Percentiles rank a stretch among this genome's conserved stretches.
Evolutionary conservation across 1,140 invertebrate species (phyloP).

Genomic region (Lucilia sericata): DNA sequence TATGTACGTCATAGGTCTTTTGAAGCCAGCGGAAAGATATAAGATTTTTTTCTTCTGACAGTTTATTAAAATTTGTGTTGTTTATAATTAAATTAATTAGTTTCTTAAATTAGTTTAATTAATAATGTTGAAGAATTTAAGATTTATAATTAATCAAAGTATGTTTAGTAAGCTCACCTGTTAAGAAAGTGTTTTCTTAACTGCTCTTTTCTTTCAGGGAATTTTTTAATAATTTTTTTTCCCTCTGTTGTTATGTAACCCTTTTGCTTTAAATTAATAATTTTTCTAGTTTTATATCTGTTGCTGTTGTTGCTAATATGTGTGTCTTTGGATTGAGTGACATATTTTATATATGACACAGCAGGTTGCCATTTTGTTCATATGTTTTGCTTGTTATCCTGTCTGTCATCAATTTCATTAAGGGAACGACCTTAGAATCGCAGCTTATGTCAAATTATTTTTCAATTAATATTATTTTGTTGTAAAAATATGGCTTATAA

Average conservation of each 20-base stretch:
- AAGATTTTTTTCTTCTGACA: not conserved
- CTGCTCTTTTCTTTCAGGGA: not conserved
- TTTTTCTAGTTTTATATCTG: not conserved
- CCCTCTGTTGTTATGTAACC: not conserved
- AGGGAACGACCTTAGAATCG: not conserved
- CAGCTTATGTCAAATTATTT: slow-evolving; percentile 4
- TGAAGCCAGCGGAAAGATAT: no score
- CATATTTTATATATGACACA: slow-evolving; percentile 1
- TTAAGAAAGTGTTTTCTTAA: not conserved
- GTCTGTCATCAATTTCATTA: not conserved
- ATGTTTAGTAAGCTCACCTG: not conserved
- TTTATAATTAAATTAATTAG: slow-evolving; percentile 8
- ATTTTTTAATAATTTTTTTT: not conserved
- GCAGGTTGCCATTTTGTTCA: slow-evolving; percentile 1
- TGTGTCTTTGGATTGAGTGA: not conserved
- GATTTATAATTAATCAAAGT: slow-evolving; percentile 13
- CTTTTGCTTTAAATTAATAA: not conserved
- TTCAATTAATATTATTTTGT: not conserved
- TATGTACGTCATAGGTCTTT: not conserved
- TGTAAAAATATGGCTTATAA: not conserved
- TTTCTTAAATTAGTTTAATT: not conserved
- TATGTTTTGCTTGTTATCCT: not conserved
- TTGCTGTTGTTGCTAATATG: no score
- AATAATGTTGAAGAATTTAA: not conserved
- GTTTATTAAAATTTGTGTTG: not conserved